Percentiles rank a stretch among this genome's conserved stretches.
These are phyloP conservation scores for Mus caroli DNA, from an alignment of 2,797 vertebrate species.

Conservation along the genomic window DNA sequence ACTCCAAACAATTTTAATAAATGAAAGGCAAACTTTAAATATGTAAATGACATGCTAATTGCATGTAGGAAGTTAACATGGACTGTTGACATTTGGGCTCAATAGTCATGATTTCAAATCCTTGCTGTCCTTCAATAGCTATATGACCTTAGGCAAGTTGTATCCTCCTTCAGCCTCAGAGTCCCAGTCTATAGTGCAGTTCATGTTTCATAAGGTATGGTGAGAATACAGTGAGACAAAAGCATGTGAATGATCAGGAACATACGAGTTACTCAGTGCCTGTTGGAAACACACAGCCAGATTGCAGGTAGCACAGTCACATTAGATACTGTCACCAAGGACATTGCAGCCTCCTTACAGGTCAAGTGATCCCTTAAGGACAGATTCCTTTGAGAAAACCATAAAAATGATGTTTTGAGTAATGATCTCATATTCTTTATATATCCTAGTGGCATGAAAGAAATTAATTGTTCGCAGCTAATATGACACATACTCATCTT, in stretches of 20 bases:
- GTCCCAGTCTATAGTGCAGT: not conserved
- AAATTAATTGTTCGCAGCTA: constrained; percentile 22
- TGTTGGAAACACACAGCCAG: not conserved
- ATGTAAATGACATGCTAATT: constrained; percentile 36
- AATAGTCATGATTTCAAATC: constrained; percentile 21
- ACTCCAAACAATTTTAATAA: constrained; percentile 22
- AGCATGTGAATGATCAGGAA: not conserved
- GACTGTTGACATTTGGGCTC: not conserved
- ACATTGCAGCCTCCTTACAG: not conserved
- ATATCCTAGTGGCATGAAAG: not conserved
- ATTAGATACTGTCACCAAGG: not conserved
- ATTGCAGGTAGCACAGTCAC: not conserved
- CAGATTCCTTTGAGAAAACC: constrained; percentile 23
- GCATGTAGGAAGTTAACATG: not conserved
- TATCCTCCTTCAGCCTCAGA: constrained; percentile 22
- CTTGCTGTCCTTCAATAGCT: constrained; percentile 52
- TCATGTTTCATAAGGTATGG: not conserved
- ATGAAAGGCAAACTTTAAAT: not conserved
- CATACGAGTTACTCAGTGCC: not conserved
- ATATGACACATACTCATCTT: constrained; percentile 1
- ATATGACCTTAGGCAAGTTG: constrained; percentile 67
- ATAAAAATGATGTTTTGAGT: constrained; percentile 37
- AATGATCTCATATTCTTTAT: not conserved
- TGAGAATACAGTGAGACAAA: constrained; percentile 8
- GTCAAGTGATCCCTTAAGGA: not conserved